phyloP scores from a whole-genome alignment of 2,113 vertebrate species.

The Tretioscincus oriximinensis region DNA sequence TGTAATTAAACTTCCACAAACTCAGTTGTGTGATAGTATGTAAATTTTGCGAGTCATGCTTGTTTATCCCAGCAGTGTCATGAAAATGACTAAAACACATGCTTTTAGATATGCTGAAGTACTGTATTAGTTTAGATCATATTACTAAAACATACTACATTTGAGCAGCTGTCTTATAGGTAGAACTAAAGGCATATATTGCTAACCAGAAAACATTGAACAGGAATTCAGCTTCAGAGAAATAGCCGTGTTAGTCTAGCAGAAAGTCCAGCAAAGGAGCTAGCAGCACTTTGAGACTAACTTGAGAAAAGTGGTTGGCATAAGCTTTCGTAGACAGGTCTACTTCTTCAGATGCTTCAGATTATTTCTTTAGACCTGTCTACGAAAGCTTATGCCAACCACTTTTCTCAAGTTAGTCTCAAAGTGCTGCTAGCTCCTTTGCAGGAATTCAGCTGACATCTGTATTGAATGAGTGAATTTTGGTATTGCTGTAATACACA shows the following conservation, averaged over 20 bases:
- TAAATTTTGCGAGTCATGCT: constrained; percentile 42
- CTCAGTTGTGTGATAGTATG: constrained; percentile 27
- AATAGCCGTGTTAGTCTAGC: too few relatives aligned
- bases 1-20: constrained; percentile 60
- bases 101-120: background rate
- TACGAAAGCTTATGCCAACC: too few relatives aligned
- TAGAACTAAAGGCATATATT: background rate
- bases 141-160: background rate
- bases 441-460: constrained; percentile 31
- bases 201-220: constrained; percentile 9
- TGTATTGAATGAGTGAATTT: constrained; percentile 15
- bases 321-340: too few relatives aligned
- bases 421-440: too few relatives aligned
- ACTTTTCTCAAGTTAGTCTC: too few relatives aligned
- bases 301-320: too few relatives aligned
- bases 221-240: constrained; percentile 23
- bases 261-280: too few relatives aligned
- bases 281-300: too few relatives aligned
- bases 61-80: constrained; percentile 27
- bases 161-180: background rate
- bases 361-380: too few relatives aligned
- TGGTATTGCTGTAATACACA: constrained; percentile 25
- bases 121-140: background rate
- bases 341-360: too few relatives aligned
- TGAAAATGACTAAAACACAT: constrained; percentile 10